Conservation (phyloP, 2,888 invertebrate genomes). For the Lypha dubia region DNA sequence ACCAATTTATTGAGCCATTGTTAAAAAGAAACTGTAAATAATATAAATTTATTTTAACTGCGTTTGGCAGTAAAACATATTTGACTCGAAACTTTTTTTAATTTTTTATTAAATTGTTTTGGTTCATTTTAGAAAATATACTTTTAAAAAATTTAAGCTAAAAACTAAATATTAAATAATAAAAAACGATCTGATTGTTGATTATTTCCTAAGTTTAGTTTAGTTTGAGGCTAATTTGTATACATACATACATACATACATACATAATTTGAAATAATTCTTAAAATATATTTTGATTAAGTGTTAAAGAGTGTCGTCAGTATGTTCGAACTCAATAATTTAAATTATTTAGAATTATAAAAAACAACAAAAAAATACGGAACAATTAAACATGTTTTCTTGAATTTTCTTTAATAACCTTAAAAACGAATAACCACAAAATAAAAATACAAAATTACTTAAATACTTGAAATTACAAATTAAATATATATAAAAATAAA, state of each 20-base stretch:
- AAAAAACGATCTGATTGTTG: conserved; percentile 78
- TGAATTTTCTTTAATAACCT: neutral
- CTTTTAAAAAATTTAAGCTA: conserved; percentile 50
- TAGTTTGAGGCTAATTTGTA: conserved; percentile 82
- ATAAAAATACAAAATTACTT: conserved; percentile 4
- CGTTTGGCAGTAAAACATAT: conserved; percentile 68
- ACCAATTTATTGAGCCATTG: neutral
- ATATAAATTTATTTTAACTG: conserved; percentile 55
- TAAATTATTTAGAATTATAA: neutral
- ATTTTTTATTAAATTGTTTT: conserved; percentile 22
- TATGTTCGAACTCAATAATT: conserved; percentile 16
- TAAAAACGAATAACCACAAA: neutral
- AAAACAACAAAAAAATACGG: too few relatives aligned
- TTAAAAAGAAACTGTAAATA: conserved; percentile 62
- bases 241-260: too few relatives aligned
- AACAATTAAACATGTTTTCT: neutral
- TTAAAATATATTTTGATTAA: neutral
- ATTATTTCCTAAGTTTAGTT: conserved; percentile 83
- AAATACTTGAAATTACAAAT: conserved; percentile 38
- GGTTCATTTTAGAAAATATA: conserved; percentile 56
- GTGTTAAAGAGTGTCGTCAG: conserved; percentile 8
- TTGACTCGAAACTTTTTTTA: conserved; percentile 62
- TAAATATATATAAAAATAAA: conserved; percentile 1
- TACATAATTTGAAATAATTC: conserved; percentile 49
- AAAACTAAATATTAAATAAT: conserved; percentile 43